These are phyloP conservation scores for Drosophila lacteicornis DNA, from an alignment of 1,140 invertebrate species.

Conservation along the genomic window DNA sequence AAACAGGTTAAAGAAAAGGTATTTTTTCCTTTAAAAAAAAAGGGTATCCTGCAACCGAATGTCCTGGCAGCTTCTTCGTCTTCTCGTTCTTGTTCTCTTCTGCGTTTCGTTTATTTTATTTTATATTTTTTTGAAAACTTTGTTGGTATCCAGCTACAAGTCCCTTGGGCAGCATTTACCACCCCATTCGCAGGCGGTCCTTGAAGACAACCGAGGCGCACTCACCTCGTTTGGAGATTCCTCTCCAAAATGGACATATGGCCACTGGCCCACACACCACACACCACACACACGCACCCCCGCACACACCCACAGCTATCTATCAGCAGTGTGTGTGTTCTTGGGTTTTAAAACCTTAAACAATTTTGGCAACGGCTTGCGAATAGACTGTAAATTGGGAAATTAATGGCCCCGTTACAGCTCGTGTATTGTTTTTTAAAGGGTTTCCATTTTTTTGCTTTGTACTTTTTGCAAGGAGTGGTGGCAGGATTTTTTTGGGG, in stretches of 20 bases:
- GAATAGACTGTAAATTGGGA: conserved; percentile 83
- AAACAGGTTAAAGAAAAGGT: too few species aligned
- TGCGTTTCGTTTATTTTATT: conserved; percentile 36
- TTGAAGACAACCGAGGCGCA: conserved; percentile 55
- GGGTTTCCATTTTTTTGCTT: conserved; percentile 52
- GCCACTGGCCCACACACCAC: conserved; percentile 68
- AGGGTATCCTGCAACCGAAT: conserved; percentile 26
- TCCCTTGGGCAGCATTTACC: conserved; percentile 84
- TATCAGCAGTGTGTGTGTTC: conserved; percentile 49
- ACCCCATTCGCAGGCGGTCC: conserved; percentile 76
- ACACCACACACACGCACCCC: conserved; percentile 18
- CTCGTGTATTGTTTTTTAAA: conserved; percentile 81
- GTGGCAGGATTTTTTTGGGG: conserved; percentile 2
- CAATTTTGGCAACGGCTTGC: conserved; percentile 81
- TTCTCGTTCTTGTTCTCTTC: conserved; percentile 32
- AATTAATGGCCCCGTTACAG: conserved; percentile 80
- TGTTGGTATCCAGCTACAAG: conserved; percentile 83
- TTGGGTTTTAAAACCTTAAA: conserved; percentile 79
- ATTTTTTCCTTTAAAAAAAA: too few species aligned
- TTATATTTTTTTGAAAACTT: conserved; percentile 61
- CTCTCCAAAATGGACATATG: conserved; percentile 81
- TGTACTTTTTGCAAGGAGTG: conserved; percentile 14
- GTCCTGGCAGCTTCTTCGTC: conserved; percentile 17
- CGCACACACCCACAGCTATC: conserved; percentile 29
- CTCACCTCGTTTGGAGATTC: conserved; percentile 65